phyloP scores from a whole-genome alignment of 2,888 invertebrate genomes.

The Branchellion lobata region DNA sequence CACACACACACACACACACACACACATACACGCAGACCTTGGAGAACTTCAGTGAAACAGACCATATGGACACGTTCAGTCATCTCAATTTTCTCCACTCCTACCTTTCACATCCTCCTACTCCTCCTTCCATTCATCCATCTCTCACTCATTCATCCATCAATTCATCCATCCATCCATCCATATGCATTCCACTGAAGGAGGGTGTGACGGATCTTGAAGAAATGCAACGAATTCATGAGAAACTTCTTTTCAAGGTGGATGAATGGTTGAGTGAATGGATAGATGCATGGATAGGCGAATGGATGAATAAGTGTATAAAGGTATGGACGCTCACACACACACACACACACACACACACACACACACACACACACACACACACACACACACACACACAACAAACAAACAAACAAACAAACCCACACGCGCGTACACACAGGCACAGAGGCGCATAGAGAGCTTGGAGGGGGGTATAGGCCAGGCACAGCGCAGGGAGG shows the following conservation, averaged over 20 bases:
- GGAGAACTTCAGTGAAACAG: neutral
- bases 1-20: too few relatives aligned
- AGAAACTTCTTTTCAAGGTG: slow-evolving; percentile 21
- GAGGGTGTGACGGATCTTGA: neutral
- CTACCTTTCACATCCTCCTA: neutral
- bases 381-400: neutral
- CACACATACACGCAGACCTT: neutral
- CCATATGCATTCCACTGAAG: neutral
- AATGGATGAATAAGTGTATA: too few relatives aligned
- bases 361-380: neutral
- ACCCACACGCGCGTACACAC: too few relatives aligned
- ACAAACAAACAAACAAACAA: neutral
- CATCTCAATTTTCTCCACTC: neutral
- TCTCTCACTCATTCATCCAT: neutral
- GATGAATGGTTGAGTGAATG: neutral
- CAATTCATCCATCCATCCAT: neutral
- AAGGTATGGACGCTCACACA: neutral
- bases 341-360: neutral
- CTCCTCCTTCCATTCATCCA: neutral
- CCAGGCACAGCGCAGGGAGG: slow-evolving; percentile 77
- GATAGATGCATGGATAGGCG: neutral
- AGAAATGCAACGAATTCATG: slow-evolving; percentile 1
- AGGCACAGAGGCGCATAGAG: slow-evolving; percentile 69
- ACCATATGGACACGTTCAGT: neutral
- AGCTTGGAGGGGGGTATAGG: slow-evolving; percentile 73